These are phyloP conservation scores for Drosophila putrida DNA, from an alignment of 2,888 invertebrate species.

Conservation along the genomic window DNA sequence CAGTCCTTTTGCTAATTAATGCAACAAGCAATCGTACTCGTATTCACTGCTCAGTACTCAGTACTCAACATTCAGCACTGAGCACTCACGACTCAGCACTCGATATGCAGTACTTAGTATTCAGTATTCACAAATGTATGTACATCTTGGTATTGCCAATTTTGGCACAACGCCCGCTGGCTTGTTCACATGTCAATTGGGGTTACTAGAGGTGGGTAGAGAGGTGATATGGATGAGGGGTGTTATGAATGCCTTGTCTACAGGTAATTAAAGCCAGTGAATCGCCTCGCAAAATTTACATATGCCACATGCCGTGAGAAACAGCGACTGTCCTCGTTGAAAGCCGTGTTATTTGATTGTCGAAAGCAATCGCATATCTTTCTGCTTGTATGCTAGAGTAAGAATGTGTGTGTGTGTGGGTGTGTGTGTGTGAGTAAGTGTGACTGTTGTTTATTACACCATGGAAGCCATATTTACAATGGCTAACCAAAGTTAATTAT, in stretches of 20 bases:
- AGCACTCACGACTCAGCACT: slow-evolving; percentile 13
- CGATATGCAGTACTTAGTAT: slow-evolving; percentile 24
- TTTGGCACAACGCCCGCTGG: slow-evolving; percentile 67
- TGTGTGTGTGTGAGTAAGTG: slow-evolving; percentile 5
- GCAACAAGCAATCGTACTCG: slow-evolving; percentile 28
- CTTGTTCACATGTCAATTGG: slow-evolving; percentile 66
- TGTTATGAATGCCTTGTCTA: slow-evolving; percentile 60
- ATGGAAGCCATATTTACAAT: slow-evolving; percentile 31
- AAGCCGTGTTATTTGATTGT: slow-evolving; percentile 73
- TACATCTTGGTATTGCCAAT: slow-evolving; percentile 34
- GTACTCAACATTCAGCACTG: slow-evolving; percentile 19
- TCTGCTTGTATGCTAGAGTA: neutral
- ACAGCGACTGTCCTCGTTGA: slow-evolving; percentile 60
- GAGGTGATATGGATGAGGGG: neutral
- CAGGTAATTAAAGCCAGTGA: slow-evolving; percentile 72
- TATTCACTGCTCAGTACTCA: slow-evolving; percentile 11
- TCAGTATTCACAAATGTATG: slow-evolving; percentile 17
- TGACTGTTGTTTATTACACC: slow-evolving; percentile 34
- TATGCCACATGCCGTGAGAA: slow-evolving; percentile 70
- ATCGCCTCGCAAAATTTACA: slow-evolving; percentile 63
- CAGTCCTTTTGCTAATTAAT: slow-evolving; percentile 58
- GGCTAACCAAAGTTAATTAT: slow-evolving; percentile 47
- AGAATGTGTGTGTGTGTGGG: slow-evolving; percentile 3
- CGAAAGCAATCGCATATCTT: slow-evolving; percentile 49
- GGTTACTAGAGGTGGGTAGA: neutral